Conservation (phyloP, 2,113 vertebrate genomes). For the Cygnus atratus region DNA sequence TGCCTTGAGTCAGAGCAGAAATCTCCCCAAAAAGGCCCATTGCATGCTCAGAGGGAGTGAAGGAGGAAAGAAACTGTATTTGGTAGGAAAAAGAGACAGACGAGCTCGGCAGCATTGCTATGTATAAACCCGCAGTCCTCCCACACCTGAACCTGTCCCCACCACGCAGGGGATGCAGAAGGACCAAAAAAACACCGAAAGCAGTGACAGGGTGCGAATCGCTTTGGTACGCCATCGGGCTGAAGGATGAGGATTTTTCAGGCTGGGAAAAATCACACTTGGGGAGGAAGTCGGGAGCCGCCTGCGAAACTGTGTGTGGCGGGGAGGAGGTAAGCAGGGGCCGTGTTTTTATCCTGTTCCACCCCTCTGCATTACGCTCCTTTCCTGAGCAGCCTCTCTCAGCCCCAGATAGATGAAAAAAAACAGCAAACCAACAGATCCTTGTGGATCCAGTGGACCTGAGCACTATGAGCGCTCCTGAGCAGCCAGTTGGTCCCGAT, state of each 20-base stretch:
- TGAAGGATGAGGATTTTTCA: neutral
- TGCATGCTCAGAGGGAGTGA: neutral
- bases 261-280: neutral
- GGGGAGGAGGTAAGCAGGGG: neutral
- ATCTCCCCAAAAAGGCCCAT: neutral
- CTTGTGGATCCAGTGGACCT: neutral
- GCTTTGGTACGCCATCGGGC: accelerated
- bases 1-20: neutral
- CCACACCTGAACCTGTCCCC: neutral
- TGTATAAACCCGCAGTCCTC: neutral
- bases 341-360: neutral
- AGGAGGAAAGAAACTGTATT: neutral
- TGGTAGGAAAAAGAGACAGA: neutral
- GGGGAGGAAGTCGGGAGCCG: neutral
- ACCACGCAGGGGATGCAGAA: neutral
- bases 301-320: neutral
- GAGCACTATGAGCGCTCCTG: accelerated
- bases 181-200: neutral
- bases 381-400: neutral
- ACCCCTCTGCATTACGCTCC: neutral
- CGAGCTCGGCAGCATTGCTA: neutral
- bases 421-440: neutral
- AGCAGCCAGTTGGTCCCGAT: accelerated
- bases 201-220: neutral
- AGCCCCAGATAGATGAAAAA: neutral